Evolutionary conservation across 2,888 invertebrate species (phyloP).

Genomic region (Drosophila eohydei): DNA sequence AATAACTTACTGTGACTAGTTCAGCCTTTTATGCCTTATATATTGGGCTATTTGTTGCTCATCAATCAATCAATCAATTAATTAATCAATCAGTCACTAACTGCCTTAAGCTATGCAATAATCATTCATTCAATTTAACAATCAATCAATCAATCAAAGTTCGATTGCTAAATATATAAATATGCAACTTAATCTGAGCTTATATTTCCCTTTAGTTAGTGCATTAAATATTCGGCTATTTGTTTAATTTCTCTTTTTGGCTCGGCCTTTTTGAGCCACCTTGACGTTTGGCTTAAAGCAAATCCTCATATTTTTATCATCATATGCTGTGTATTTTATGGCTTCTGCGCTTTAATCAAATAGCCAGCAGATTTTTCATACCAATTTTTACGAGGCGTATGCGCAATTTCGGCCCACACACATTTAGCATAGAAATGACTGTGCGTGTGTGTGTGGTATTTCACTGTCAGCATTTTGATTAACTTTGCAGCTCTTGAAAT

Average conservation of each 20-base stretch:
- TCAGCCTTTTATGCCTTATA: too few species aligned
- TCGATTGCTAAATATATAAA: background rate
- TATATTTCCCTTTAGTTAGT: background rate
- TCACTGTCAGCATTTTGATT: constrained; percentile 55
- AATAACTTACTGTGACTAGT: too few species aligned
- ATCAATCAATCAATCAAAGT: background rate
- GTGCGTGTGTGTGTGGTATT: constrained; percentile 28
- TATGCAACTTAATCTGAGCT: background rate
- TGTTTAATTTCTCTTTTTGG: background rate
- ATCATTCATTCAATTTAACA: background rate
- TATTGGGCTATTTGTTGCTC: too few species aligned
- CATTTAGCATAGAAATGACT: constrained; percentile 41
- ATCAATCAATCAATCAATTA: background rate
- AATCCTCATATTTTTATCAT: constrained; percentile 47
- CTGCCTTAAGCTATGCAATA: too few species aligned
- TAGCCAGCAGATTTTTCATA: constrained; percentile 44
- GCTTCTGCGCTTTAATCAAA: constrained; percentile 59
- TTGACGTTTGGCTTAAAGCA: constrained; percentile 52
- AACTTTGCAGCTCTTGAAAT: constrained; percentile 54
- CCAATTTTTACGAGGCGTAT: constrained; percentile 55
- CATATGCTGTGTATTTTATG: constrained; percentile 50
- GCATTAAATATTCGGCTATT: background rate
- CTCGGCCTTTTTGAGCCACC: constrained; percentile 19
- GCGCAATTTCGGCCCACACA: constrained; percentile 55
- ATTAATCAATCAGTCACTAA: background rate